Base-by-base conservation (phyloP, 2,888 invertebrate genomes). In the Aporophyla lueneburgensis region DNA sequence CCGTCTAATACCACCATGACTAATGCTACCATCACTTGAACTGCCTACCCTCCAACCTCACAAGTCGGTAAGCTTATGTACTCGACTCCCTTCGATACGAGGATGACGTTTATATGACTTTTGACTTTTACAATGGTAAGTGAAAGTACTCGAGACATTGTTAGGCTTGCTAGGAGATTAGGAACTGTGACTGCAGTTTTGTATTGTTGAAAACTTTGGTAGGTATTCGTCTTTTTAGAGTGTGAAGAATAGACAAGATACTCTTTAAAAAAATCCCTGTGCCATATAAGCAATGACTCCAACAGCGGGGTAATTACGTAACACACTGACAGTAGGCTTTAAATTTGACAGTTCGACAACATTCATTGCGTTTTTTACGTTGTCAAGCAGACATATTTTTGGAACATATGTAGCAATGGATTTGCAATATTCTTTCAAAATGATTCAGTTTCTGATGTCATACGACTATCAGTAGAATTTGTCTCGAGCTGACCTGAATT, bases 21-120 rank as follows among this genome's bases (percentile, higher is more conserved):
- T 65, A 80, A 83, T 79, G 61, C 54, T 63, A 49, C n/a, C 62
- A 71, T 62, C 84, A 53, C 80, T 80, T 79, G 56, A 67, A 58
- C 84, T 83, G 61, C 54, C 21, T 62, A 67, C 80, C 80, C 71
- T 56, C 16, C 5, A 40, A 63, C 19, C 10, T 72, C 6, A 33
- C n/a, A 71, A 71, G 58, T 5, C 14, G 43, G 51, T 78, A 40
- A 40, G 79, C 79, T 78, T 58, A 82, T 70, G 79, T 66, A n/a
- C 79, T 70, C n/a, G 21, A 40, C 51, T 59, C 51, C 51, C 66
- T 78, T 56, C 3, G 7, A 51, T 40, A 46, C 16, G 6, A 49
- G 40, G 59, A 46, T 24, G 59, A 61, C 43, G 61, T 70, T 33
- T 65, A 62, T n/a, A 27, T 46, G 56, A 53, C 43, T 24, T 54